A percentile compares a stretch with the other conserved stretches of the same genome.
Conservation (phyloP, 92 coral and sea anemone genomes). For the Umimayanthus kanabou region DNA sequence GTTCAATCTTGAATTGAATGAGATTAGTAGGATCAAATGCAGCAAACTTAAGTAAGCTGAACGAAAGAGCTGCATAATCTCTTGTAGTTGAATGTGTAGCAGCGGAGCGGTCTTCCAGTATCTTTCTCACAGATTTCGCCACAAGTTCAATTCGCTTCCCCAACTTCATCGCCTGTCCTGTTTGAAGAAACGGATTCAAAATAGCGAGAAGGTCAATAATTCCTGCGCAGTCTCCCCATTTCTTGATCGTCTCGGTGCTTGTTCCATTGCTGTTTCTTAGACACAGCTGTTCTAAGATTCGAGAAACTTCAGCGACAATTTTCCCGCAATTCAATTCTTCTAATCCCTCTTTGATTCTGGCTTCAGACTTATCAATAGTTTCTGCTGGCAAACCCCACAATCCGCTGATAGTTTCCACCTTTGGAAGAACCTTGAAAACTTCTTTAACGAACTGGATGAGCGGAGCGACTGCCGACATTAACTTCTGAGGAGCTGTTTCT, state of each 20-base stretch:
- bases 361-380: background rate
- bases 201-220: background rate
- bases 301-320: background rate
- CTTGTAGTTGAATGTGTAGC: background rate
- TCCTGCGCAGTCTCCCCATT: background rate
- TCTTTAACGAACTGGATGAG: slow-evolving; percentile 14
- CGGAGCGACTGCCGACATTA: slow-evolving; percentile 1
- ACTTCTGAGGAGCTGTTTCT: background rate
- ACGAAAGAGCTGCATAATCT: background rate
- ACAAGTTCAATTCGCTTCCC: slow-evolving; percentile 3
- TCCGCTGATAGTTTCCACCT: background rate
- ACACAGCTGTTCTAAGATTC: background rate
- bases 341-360: background rate
- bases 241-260: background rate
- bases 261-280: background rate
- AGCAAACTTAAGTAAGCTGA: background rate
- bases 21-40: slow-evolving; percentile 12
- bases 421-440: background rate
- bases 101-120: background rate
- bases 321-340: background rate
- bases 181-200: background rate
- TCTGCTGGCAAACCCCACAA: slow-evolving; percentile 4
- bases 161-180: background rate
- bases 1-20: background rate
- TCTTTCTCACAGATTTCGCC: slow-evolving; percentile 4